Conservation (phyloP, 2,797 vertebrate species). For the Calcarius lapponicus region DNA sequence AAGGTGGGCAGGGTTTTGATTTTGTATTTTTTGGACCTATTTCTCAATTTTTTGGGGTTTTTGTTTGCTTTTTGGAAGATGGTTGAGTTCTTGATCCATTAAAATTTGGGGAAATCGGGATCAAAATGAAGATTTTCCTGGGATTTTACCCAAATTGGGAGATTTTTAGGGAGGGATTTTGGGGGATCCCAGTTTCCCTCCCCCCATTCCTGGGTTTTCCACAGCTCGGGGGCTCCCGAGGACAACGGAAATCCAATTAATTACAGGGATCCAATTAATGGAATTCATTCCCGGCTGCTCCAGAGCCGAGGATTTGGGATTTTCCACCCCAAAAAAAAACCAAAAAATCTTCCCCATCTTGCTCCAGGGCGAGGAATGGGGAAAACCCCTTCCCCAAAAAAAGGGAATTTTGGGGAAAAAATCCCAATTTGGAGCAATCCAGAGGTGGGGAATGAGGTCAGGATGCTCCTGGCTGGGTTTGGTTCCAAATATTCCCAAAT, state of each 20-base stretch:
- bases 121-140: rapidly evolving
- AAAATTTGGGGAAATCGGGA: neutral
- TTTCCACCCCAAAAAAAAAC: rapidly evolving
- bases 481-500: neutral
- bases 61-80: neutral
- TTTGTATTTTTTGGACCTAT: rapidly evolving
- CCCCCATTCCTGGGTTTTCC: neutral
- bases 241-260: neutral
- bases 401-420: neutral
- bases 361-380: neutral
- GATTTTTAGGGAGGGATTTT: neutral
- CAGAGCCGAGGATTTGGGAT: neutral
- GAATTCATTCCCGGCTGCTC: neutral
- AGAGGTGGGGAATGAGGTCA: neutral
- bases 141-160: neutral
- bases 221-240: neutral
- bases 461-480: neutral
- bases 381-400: neutral
- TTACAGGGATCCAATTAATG: neutral
- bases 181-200: neutral
- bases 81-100: rapidly evolving
- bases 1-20: rapidly evolving
- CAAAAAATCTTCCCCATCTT: neutral
- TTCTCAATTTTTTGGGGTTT: neutral
- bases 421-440: neutral